Conservation (phyloP, 2,888 invertebrate species). For the Agonum fuliginosum region DNA sequence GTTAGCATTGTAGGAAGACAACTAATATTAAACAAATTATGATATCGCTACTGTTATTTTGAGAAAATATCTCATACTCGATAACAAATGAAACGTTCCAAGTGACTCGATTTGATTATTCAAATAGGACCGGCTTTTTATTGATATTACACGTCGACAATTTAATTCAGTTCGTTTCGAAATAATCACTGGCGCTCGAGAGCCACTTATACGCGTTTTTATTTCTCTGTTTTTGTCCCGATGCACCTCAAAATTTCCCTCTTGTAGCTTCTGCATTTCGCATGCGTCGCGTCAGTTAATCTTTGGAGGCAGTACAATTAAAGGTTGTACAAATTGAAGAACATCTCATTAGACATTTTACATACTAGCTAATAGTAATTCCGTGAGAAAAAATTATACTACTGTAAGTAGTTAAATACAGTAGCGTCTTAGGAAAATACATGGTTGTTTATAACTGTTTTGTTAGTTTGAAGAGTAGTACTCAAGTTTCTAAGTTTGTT, state of each 20-base stretch:
- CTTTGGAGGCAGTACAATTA: not conserved
- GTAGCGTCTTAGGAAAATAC: no score
- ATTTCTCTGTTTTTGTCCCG: constrained; percentile 29
- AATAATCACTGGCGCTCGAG: constrained; percentile 39
- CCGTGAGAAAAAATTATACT: not conserved
- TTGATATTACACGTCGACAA: constrained; percentile 54
- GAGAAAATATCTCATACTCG: constrained; percentile 16
- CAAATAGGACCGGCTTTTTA: constrained; percentile 53
- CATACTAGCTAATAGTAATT: not conserved
- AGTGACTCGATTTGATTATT: constrained; percentile 44
- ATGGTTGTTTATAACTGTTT: no score
- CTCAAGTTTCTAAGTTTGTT: no score
- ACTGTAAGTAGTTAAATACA: no score
- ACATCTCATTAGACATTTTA: not conserved
- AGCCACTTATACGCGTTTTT: constrained; percentile 40
- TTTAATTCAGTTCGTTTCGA: constrained; percentile 50
- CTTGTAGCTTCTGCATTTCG: not conserved
- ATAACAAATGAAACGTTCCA: constrained; percentile 47
- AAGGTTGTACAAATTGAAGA: not conserved
- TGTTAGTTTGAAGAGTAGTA: no score
- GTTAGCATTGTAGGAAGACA: not conserved
- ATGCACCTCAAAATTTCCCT: not conserved
- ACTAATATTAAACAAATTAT: constrained; percentile 41
- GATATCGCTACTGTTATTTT: constrained; percentile 39
- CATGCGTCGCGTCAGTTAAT: not conserved